Evolutionary conservation across 2,113 vertebrate genomes (phyloP).

Genomic region (Rhodinocichla rosea): DNA sequence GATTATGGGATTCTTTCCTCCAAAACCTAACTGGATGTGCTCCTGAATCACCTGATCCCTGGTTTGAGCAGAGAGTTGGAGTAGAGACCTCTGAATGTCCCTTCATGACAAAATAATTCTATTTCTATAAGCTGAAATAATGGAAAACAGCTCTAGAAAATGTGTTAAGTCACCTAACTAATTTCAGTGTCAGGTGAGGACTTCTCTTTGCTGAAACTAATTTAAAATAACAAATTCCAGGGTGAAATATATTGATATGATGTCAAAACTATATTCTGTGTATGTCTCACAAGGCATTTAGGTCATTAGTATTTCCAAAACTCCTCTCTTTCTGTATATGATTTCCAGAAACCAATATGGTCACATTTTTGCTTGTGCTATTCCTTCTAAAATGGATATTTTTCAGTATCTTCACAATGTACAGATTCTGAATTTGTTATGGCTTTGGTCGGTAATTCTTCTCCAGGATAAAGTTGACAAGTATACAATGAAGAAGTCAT

Average conservation of each 20-base stretch:
- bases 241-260: neutral
- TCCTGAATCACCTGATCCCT: neutral
- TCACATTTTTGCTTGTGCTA: neutral
- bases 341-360: neutral
- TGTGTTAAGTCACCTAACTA: neutral
- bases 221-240: neutral
- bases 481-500: neutral
- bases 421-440: neutral
- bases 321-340: neutral
- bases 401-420: neutral
- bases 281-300: neutral
- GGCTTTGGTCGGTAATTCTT: neutral
- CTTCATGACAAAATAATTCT: neutral
- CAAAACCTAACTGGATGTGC: neutral
- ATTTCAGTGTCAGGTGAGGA: neutral
- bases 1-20: neutral
- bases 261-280: neutral
- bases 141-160: neutral
- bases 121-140: neutral
- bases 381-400: neutral
- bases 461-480: neutral
- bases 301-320: neutral
- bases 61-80: neutral
- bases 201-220: neutral
- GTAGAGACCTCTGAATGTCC: neutral